Base-by-base conservation (phyloP, 2,113 vertebrate genomes). In the Phrynosoma blainvillii region DNA sequence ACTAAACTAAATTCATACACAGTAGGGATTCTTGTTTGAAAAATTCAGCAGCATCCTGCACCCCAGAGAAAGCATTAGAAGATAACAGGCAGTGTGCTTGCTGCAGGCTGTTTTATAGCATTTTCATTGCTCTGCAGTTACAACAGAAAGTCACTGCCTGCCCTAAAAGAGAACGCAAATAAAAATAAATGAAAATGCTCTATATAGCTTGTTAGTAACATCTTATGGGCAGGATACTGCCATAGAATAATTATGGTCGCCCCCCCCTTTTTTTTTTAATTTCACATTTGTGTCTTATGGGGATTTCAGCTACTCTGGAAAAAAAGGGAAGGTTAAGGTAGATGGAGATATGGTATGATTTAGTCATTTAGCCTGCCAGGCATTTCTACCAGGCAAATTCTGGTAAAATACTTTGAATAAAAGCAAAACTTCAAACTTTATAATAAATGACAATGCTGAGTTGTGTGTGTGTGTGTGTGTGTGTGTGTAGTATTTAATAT, bases 21-120 rank as follows among this genome's bases (percentile, higher is more conserved):
- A 89, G 82, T 66, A 79, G 68, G 81, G 56, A 84, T 75, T 80
- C 52, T 65, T 65, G 5, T 87, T 40, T 84, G 84, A 81, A 75
- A 68, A 83, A 87, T 73, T 65, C 21, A 86, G 25, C 54, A 54
- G 32, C 32, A 30, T 80, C 75, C 47, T 56, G 7, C 56, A 87
- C 54, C 71, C 40, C n/a, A 75, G 75, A 84, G 66, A 56, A 75
- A 83, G 56, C 70, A 80, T 80, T 84, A 79, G 12, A 75, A 66
- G 81, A 74, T 73, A 90, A 79, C 16, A 56, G 36, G 66, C 52
- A 59, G 27, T n/a, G 25, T 59, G 47, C 36, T 62, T 59, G 80
- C 80, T 85, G 18, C 5, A 79, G 66, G 71, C 75, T 78, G 40
- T 59, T 82, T 86, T 77, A 86, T n/a, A 79, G 54, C 13, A 47